Evolutionary conservation across 2,797 vertebrate species (phyloP).

Genomic region (Diplodus sargus): DNA sequence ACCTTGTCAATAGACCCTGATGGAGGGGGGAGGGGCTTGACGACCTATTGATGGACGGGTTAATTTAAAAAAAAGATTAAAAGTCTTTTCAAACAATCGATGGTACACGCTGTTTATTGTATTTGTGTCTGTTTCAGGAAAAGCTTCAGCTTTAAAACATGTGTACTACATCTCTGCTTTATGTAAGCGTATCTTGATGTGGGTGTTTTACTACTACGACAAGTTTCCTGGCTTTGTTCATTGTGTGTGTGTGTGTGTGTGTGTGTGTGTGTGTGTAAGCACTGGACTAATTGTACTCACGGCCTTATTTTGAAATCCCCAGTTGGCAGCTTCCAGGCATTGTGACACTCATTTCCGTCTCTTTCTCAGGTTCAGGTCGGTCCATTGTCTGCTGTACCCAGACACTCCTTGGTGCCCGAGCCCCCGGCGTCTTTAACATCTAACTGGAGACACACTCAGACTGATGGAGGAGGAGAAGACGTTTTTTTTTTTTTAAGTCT

Average conservation of each 20-base stretch:
- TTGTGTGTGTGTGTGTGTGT: slow-evolving; percentile 51
- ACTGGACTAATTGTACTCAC: slow-evolving; percentile 44
- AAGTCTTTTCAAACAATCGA: not conserved
- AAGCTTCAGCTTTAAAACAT: slow-evolving; percentile 22
- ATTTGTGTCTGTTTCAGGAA: slow-evolving; percentile 17
- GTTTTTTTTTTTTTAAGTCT: not conserved
- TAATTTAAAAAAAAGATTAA: slow-evolving; percentile 5
- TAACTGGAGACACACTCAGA: slow-evolving; percentile 33
- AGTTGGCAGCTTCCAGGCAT: slow-evolving; percentile 71
- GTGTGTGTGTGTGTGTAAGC: slow-evolving; percentile 30
- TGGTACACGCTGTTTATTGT: not conserved
- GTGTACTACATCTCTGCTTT: slow-evolving; percentile 41
- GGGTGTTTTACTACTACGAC: slow-evolving; percentile 60
- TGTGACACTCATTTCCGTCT: slow-evolving; percentile 71
- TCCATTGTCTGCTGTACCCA: slow-evolving; percentile 94
- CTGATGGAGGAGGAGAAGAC: not conserved
- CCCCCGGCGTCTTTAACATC: slow-evolving; percentile 48
- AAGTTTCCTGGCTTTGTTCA: slow-evolving; percentile 76
- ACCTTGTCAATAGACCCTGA: not conserved
- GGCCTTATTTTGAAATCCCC: slow-evolving; percentile 71
- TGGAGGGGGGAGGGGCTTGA: not conserved
- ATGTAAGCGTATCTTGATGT: slow-evolving; percentile 44
- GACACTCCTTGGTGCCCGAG: slow-evolving; percentile 92
- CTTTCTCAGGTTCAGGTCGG: slow-evolving; percentile 90
- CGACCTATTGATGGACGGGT: not conserved